These are phyloP conservation scores for Sula dactylatra DNA, from an alignment of 2,113 vertebrate species.

Conservation along the genomic window DNA sequence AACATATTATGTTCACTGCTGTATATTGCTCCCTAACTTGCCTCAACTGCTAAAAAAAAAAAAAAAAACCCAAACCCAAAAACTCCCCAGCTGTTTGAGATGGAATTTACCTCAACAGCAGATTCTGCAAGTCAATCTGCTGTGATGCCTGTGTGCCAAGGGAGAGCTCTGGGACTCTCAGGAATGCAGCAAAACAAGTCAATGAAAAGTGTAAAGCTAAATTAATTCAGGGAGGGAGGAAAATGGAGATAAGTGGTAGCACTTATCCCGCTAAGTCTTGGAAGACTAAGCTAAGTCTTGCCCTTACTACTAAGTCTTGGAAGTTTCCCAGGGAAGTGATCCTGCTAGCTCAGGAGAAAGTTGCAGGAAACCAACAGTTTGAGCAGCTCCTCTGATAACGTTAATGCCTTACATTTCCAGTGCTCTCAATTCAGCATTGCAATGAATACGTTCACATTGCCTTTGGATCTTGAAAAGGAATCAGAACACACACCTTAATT, in stretches of 20 bases:
- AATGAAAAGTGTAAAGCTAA: conserved; percentile 10
- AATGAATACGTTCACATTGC: neutral
- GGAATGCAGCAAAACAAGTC: conserved; percentile 38
- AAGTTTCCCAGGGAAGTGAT: neutral
- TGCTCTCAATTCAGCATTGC: neutral
- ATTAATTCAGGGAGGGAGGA: neutral
- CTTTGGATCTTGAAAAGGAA: neutral
- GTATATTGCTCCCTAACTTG: neutral
- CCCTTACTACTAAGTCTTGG: neutral
- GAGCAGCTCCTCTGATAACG: neutral
- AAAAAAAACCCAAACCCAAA: no score
- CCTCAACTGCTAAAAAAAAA: neutral
- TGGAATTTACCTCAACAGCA: neutral
- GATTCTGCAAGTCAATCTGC: neutral
- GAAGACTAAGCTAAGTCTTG: neutral
- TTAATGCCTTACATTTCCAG: neutral
- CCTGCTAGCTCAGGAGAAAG: neutral
- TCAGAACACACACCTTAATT: neutral
- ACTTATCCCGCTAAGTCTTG: neutral
- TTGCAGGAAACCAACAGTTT: neutral
- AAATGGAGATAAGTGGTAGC: neutral
- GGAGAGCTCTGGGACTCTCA: neutral
- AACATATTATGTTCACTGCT: neutral
- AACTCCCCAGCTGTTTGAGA: neutral
- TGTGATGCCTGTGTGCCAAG: neutral